Evolutionary conservation across 2,888 invertebrate species (phyloP).

Genomic region (Thera britannica): DNA sequence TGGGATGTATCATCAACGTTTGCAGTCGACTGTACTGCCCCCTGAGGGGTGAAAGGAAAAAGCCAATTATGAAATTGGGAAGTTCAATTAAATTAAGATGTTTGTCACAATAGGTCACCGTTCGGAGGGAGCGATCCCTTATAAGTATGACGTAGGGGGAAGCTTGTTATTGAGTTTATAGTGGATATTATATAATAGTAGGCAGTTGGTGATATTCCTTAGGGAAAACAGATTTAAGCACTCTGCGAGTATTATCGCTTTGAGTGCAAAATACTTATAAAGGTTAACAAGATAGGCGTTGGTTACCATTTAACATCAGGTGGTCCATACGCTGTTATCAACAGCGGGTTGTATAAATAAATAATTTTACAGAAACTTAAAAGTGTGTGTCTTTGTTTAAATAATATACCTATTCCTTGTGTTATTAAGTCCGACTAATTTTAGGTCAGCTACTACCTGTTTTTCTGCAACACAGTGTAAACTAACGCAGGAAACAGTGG

Average conservation of each 20-base stretch:
- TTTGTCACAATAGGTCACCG: slow-evolving; percentile 51
- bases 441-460: too few relatives aligned
- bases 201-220: slow-evolving; percentile 4
- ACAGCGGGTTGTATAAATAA: too few relatives aligned
- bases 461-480: too few relatives aligned
- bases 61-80: slow-evolving; percentile 68
- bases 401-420: too few relatives aligned
- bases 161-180: slow-evolving; percentile 12
- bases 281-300: too few relatives aligned
- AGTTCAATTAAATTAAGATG: slow-evolving; percentile 65
- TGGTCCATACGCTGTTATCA: too few relatives aligned
- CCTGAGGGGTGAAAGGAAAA: slow-evolving; percentile 48
- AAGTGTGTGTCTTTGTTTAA: too few relatives aligned
- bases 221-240: slow-evolving; percentile 1
- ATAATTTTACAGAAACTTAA: too few relatives aligned
- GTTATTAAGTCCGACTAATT: too few relatives aligned
- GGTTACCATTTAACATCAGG: too few relatives aligned
- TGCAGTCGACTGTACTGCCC: slow-evolving; percentile 1
- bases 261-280: neutral
- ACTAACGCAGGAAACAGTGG: too few relatives aligned
- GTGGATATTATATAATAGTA: too few relatives aligned
- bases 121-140: slow-evolving; percentile 30
- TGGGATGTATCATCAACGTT: neutral
- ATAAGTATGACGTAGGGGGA: slow-evolving; percentile 26
- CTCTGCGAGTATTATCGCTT: neutral